Base-by-base conservation (phyloP, 2,113 vertebrate species). In the Engystomops pustulosus region DNA sequence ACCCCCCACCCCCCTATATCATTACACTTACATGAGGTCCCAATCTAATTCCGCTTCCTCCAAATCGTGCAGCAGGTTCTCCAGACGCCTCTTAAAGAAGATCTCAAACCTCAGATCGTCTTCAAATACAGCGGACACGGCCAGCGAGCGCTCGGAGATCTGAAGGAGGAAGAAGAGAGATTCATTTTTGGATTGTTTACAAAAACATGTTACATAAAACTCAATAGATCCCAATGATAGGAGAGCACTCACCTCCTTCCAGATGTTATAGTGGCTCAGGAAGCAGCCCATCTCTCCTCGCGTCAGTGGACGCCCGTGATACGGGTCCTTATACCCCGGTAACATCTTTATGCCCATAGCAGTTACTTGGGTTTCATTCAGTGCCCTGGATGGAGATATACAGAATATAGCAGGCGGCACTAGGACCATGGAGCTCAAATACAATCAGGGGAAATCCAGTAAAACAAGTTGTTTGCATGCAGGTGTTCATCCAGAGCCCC, bases 211-310 rank as follows among this genome's bases (percentile, higher is more conserved):
- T n/a, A n/a, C n/a, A n/a, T n/a, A n/a, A n/a, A n/a, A n/a, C n/a
- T n/a, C n/a, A n/a, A n/a, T n/a, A n/a, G n/a, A n/a, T n/a, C n/a
- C n/a, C 32, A 17, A 30, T 36, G 5, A 38, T 23, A 38, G n/a
- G n/a, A n/a, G n/a, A 1, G 7, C 10, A 2, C 86, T 87, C 77
- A 98, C 97, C 95, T 96, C 95, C 88, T 95, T 93, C 97, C 97
- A 98, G 90, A 97, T 88, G 27, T 92, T 93, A 83, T 95, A 94
- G 90, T 98, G 97, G 45, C 96, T 98, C 44, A 98, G 96, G 88
- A 98, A 98, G 87, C 96, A 98, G 23, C 97, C 97, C 80, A 97
- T 89, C 87, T 98, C 96, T 36, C 97, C 97, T 72, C 94, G 96
- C 34, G 96, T 97, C 18, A 98, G 92, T 0, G 96, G 96, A 6